A percentile compares a stretch with the other conserved stretches of the same genome.
Evolutionary conservation across 2,797 vertebrate species (phyloP).

Genomic region (Enteromius viviparus): DNA sequence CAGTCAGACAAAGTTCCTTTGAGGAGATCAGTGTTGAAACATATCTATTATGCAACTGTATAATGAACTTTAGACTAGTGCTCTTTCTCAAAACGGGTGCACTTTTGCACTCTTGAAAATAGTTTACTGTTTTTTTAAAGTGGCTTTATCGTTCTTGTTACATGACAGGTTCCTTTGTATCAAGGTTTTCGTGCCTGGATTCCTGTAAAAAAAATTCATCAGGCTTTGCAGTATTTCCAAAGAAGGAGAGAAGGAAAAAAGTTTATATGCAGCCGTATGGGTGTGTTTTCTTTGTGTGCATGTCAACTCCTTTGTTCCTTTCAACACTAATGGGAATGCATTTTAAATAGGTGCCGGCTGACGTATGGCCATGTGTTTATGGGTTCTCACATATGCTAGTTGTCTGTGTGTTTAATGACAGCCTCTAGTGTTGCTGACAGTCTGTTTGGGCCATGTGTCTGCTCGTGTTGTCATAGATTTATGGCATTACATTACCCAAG

Average conservation of each 20-base stretch:
- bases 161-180: neutral
- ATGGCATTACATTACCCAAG: slow-evolving; percentile 60
- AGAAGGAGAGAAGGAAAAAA: neutral
- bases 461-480: slow-evolving; percentile 50
- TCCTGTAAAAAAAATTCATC: neutral
- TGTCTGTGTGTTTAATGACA: slow-evolving; percentile 45
- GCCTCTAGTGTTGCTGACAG: slow-evolving; percentile 42
- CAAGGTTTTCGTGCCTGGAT: neutral
- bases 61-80: slow-evolving; percentile 22
- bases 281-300: slow-evolving; percentile 22
- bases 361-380: slow-evolving; percentile 44
- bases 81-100: neutral
- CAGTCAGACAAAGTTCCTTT: neutral
- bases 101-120: neutral
- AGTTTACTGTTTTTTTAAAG: neutral
- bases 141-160: neutral
- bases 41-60: slow-evolving; percentile 27
- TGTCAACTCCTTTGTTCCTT: slow-evolving; percentile 43
- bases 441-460: slow-evolving; percentile 49
- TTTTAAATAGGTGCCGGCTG: slow-evolving; percentile 45
- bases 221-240: neutral
- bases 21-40: slow-evolving; percentile 34
- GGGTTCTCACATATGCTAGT: slow-evolving; percentile 45
- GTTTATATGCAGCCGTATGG: neutral
- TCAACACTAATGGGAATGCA: slow-evolving; percentile 41